Percentiles rank a stretch among this genome's conserved stretches.
Evolutionary conservation across 2,888 invertebrate genomes (phyloP).

Genomic region (Perizoma flavofasciatum): DNA sequence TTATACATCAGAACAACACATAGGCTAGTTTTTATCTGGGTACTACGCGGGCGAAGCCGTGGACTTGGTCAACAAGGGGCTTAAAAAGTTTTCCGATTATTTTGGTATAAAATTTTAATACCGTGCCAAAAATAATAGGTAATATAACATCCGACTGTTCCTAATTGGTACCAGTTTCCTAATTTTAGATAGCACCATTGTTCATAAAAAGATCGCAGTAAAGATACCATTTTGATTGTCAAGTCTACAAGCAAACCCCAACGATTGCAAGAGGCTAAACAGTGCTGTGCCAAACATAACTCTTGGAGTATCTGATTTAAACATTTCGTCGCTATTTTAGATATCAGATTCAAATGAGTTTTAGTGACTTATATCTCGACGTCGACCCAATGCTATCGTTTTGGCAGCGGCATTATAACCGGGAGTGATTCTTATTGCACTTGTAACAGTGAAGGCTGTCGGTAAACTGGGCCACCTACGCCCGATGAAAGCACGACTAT

Average conservation of each 20-base stretch:
- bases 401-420: constrained; percentile 29
- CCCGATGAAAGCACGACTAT: constrained; percentile 1
- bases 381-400: constrained; percentile 27
- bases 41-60: no score
- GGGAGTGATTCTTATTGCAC: constrained; percentile 28
- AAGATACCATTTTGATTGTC: no score
- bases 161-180: no score
- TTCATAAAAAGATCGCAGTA: no score
- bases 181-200: no score
- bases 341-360: constrained; percentile 28
- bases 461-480: constrained; percentile 16
- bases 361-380: constrained; percentile 22
- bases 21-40: no score
- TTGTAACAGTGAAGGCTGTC: constrained; percentile 22
- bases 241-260: neutral
- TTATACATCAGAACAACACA: no score
- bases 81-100: no score
- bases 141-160: no score
- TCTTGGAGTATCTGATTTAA: constrained; percentile 8
- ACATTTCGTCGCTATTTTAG: constrained; percentile 22
- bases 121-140: no score
- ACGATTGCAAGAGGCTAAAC: constrained; percentile 2
- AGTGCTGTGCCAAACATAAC: constrained; percentile 12
- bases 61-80: no score
- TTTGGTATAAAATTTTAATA: no score